These are phyloP conservation scores for Colius striatus DNA, from an alignment of 2,113 vertebrate species.

Conservation along the genomic window DNA sequence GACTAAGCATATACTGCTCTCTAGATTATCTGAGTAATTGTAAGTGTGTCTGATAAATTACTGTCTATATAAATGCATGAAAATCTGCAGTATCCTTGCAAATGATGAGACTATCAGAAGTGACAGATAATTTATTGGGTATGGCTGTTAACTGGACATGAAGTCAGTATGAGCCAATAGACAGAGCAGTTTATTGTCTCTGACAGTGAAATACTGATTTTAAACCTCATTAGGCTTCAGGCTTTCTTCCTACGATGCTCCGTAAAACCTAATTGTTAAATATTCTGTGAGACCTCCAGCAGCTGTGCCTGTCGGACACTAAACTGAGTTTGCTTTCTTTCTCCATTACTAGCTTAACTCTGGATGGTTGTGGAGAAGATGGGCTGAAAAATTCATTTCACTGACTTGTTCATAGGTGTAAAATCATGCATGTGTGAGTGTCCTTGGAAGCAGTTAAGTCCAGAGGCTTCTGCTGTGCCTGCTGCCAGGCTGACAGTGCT, in stretches of 20 bases:
- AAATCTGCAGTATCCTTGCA: not conserved
- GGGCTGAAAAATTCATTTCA: not conserved
- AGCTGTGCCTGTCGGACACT: not conserved
- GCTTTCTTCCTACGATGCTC: not conserved
- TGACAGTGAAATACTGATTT: not conserved
- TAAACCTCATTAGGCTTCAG: not conserved
- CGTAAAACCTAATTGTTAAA: not conserved
- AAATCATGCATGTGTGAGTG: too few relatives aligned
- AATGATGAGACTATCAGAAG: not conserved
- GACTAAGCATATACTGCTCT: not conserved
- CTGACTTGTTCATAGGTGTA: fast-evolving
- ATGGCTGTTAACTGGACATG: not conserved
- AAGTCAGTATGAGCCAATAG: not conserved
- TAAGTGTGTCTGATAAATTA: not conserved
- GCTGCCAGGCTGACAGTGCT: not conserved
- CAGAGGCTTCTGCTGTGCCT: not conserved
- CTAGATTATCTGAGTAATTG: not conserved
- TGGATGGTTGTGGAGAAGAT: not conserved
- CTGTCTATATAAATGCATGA: not conserved
- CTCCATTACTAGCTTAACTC: not conserved
- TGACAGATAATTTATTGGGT: not conserved
- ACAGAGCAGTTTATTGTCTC: not conserved
- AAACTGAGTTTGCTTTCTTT: not conserved
- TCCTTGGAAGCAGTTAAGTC: fast-evolving
- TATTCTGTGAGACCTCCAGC: not conserved